Percentiles rank a stretch among this genome's conserved stretches.
These are phyloP conservation scores for Delphinapterus leucas DNA, from an alignment of 2,113 vertebrate genomes.

Conservation along the genomic window DNA sequence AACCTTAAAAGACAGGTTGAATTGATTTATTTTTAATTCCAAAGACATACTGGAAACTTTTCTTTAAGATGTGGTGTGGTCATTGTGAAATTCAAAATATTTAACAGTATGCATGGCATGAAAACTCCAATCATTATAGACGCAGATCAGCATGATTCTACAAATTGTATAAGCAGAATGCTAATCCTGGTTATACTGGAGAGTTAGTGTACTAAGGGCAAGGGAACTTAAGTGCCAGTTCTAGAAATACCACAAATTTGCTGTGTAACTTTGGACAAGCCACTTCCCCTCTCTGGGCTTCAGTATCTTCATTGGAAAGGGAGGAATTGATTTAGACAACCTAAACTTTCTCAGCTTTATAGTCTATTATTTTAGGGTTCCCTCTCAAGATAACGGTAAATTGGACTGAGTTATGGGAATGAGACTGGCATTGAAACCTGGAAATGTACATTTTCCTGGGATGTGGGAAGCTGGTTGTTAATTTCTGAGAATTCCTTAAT, in stretches of 20 bases:
- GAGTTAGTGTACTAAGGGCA: accelerated
- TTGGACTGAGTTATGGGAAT: not conserved
- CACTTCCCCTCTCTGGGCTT: not conserved
- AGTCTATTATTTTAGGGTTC: not conserved
- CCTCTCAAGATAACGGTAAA: not conserved
- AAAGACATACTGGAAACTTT: not conserved
- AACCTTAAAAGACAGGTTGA: not conserved
- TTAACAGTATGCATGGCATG: not conserved
- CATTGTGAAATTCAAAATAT: not conserved
- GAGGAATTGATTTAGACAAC: not conserved
- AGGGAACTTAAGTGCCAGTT: not conserved
- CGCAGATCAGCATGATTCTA: accelerated
- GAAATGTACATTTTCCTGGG: accelerated
- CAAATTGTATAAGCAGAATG: not conserved
- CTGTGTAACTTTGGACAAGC: not conserved
- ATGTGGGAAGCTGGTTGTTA: too few relatives aligned
- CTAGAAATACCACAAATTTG: not conserved
- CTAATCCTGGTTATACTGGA: not conserved
- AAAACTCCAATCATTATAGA: not conserved
- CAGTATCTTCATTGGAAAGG: not conserved
- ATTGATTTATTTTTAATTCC: not conserved
- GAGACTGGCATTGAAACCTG: not conserved
- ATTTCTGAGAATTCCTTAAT: not conserved
- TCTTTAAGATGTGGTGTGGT: not conserved
- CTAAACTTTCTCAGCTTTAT: not conserved